Base-by-base conservation (phyloP, 2,113 vertebrate species). In the Pygoscelis antarcticus region DNA sequence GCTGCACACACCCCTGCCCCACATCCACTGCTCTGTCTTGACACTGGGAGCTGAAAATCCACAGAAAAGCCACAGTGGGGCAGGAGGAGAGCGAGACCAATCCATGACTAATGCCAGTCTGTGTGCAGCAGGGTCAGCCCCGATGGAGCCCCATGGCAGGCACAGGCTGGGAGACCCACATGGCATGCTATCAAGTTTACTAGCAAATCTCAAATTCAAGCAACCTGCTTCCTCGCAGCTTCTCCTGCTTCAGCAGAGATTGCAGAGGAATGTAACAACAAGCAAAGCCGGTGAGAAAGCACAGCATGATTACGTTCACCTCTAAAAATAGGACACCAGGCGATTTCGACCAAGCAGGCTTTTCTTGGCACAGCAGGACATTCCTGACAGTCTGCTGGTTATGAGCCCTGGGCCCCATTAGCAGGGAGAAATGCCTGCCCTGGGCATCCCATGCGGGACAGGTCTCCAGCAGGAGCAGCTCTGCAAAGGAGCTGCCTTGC, bases 311-410 rank as follows among this genome's bases (percentile, higher is more conserved):
- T 22, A 82, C 75, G 6, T 62, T 54, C 51, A 70, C 72, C 79
- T 93, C 93, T 86, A 97, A 94, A 97, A 93, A 94, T 86, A 96
- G 82, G 78, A 79, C 78, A 25, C 32, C 6, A 21, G 64, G 80
- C 22, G 3, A 75, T 44, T 90, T 76, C 1, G 0, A 66, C 40
- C 0, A 0, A 76, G 78, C 38, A 70, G 74, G 78, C 75, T 94
- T 93, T 85, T 85, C 96, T 80, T 94, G 95, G 95, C 89, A 90
- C 74, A 83, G 89, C 8, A 1, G 78, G 74, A 94, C 91, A 77
- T 93, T 96, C 91, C 94, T 51, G 80, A 64, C 44, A 83, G 78
- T 54, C 78, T 93, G 84, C 58, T 89, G 77, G 34, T 57, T 78
- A 11, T 30, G 13, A 91, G 58, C 58, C 66, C 81, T 52, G 69